Evolutionary conservation across 2,113 vertebrate genomes (phyloP).

Genomic region (Guaruba guarouba): DNA sequence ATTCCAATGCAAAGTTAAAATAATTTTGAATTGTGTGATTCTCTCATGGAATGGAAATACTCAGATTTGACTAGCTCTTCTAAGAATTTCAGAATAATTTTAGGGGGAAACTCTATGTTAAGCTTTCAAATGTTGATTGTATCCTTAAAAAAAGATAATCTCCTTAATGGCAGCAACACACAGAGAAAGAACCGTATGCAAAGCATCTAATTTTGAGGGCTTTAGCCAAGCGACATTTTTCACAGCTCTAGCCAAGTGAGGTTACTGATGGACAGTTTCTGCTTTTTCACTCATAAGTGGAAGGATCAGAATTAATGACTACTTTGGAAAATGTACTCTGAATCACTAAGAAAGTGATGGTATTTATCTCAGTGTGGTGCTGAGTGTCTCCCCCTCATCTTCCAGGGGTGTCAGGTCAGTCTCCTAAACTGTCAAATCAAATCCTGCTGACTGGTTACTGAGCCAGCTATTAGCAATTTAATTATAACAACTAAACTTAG

Average conservation of each 20-base stretch:
- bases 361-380: neutral
- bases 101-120: neutral
- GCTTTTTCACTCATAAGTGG: neutral
- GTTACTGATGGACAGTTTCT: neutral
- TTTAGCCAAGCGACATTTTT: rapidly evolving
- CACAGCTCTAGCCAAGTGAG: neutral
- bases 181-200: neutral
- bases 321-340: neutral
- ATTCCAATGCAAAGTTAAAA: neutral
- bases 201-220: neutral
- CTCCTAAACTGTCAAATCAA: slow-evolving; percentile 16
- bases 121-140: neutral
- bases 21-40: neutral
- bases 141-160: neutral
- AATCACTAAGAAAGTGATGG: neutral
- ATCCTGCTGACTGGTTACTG: neutral
- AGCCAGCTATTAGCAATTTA: slow-evolving; percentile 15
- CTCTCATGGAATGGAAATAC: neutral
- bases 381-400: neutral
- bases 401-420: neutral
- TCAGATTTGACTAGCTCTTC: neutral
- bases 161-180: neutral
- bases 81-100: neutral
- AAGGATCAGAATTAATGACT: neutral
- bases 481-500: slow-evolving; percentile 6